Evolutionary conservation across 1,140 invertebrate species (phyloP), one percentile per base, ranked within the genome.

Genomic region (Drosophila funebris): DNA sequence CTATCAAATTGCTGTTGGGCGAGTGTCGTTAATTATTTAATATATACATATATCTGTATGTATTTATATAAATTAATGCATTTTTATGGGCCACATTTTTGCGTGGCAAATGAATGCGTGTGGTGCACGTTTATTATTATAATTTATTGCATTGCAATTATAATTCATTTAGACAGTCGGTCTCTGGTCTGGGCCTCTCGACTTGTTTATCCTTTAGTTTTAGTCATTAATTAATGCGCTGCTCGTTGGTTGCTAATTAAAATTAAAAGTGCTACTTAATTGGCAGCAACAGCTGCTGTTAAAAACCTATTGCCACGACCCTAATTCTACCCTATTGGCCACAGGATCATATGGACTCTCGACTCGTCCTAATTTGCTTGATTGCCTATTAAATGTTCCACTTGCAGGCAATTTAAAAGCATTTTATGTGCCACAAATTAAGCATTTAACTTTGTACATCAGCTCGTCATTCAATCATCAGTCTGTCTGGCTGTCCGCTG

Each of bases 181-280:
- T 24, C 67, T 44, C 8, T 11, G 27, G 1, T n/a, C n/a, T 20
- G 44, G 20, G 13, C 14, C 14, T 31, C 54, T 50, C 54, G 29
- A 41, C 7, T 37, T 56, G 58, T 60, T 74, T 68, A 62, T 71
- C 50, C 68, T 75, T 62, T 73, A 68, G 70, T 62, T 81, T 78
- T 62, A 66, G 70, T 46, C 75, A 85, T 85, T 85, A 85, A 85
- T 85, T 85, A 82, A 81, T 24, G 81, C 76, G 70, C 14, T 43
- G 62, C 74, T 77, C 82, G 79, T 77, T 57, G 64, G 61, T 46
- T 70, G 71, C 82, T 85, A 85, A 85, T 85, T 85, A 85, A 85
- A 87, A 85, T 85, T 85, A 70, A 87, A 85, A 85, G 82, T 87
- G 69, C 69, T 43, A 74, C 81, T 67, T 84, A 84, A 84, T 84